phyloP scores from a whole-genome alignment of 2,888 invertebrate species.

The Exephanes ischioxanthus region DNA sequence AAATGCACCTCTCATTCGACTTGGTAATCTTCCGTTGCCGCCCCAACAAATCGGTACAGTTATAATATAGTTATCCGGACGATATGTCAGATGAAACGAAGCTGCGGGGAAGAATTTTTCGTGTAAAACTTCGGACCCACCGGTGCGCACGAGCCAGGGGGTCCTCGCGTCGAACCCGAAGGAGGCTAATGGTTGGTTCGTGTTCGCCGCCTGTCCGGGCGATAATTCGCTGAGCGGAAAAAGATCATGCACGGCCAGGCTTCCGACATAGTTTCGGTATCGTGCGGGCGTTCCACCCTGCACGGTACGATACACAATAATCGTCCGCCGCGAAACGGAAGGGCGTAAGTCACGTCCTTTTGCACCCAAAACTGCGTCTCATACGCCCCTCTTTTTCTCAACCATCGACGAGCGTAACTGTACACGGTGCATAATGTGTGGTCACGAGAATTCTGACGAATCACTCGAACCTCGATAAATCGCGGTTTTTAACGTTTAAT shows the following conservation, averaged over 20 bases:
- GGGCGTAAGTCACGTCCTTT: too few species aligned
- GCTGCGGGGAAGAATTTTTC: conserved; percentile 42
- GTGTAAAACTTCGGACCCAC: conserved; percentile 59
- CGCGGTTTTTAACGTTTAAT: conserved; percentile 1
- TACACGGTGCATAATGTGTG: conserved; percentile 1
- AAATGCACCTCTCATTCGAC: too few species aligned
- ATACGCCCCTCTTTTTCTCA: too few species aligned
- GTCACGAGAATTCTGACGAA: conserved; percentile 7
- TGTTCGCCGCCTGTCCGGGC: conserved; percentile 66
- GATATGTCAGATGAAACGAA: conserved; percentile 49
- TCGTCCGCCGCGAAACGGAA: too few species aligned
- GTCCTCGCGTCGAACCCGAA: conserved; percentile 63
- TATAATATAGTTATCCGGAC: conserved; percentile 28
- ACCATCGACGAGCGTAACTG: neutral
- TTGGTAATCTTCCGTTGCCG: too few species aligned
- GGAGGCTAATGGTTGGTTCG: conserved; percentile 69
- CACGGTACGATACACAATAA: neutral
- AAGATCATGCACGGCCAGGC: conserved; percentile 56
- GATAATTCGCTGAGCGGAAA: conserved; percentile 66
- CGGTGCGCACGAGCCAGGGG: conserved; percentile 62
- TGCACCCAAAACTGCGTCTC: neutral
- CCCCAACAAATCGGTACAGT: neutral
- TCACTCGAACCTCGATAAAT: conserved; percentile 3
- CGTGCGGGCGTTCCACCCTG: conserved; percentile 31
- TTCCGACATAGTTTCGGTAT: conserved; percentile 46